Evolutionary conservation across 2,888 invertebrate genomes (phyloP), one percentile per base, ranked within the genome.

Genomic region (Agrotis segetum): DNA sequence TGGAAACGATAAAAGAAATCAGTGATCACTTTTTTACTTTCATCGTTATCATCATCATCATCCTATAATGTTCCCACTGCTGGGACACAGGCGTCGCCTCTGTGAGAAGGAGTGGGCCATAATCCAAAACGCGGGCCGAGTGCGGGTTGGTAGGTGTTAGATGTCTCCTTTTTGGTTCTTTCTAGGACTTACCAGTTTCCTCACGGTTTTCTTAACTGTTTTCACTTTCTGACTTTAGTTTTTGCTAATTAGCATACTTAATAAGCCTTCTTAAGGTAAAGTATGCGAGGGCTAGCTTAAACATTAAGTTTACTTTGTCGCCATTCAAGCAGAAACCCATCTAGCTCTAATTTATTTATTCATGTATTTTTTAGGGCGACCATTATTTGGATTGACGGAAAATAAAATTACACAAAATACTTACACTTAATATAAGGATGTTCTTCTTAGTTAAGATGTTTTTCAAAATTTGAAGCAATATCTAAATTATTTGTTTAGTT

Each of bases 291-390:
- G 21, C n/a, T 17, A 49, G 40, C 58, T 58, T 11, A 9, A 47
- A 13, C n/a, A 11, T 47, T 9, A 52, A 60, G 63, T 49, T 46
- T 24, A 71, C 65, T 76, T 50, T 50, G 49, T 66, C 44, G 50
- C 52, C 6, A 13, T 62, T 56, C 34, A 46, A 59, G 34, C 34
- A 34, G 19, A 49, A 76, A 62, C 17, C 40, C n/a, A 34, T 55
- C 53, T 44, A 64, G 52, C 44, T 62, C 34, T 58, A 24, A 19
- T 13, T 34, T 49, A 29, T 44, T 50, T 60, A 74, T 74, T 61
- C 56, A 65, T 61, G 52, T 58, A 58, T 58, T 64, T 66, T 40
- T n/a, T n/a, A 59, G 53, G 71, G 77, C 50, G 46, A 24, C 59
- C 65, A 74, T 44, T n/a, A 21, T 44, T 59, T 21, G 4, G 17